Percentiles rank a stretch among this genome's conserved stretches.
Conservation (phyloP, 1,140 invertebrate species). For the Notospermus geniculatus region DNA sequence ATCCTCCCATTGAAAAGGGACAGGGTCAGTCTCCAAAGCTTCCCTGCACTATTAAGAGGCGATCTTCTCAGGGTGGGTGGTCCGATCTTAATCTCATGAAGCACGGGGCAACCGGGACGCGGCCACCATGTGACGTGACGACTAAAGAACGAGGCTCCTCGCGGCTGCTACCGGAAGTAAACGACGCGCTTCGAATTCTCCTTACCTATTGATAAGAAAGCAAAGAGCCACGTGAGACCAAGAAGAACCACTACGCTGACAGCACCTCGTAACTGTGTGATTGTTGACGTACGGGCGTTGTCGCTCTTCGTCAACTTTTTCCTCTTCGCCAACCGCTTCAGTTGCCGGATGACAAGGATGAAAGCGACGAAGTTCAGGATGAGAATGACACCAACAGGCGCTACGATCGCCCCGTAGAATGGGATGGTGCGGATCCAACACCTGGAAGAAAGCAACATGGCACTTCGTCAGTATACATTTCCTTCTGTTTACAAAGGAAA, state of each 20-base stretch:
- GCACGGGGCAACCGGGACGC: too few relatives aligned
- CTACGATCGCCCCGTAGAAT: slow-evolving; percentile 56
- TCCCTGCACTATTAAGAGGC: too few relatives aligned
- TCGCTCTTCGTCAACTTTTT: slow-evolving; percentile 38
- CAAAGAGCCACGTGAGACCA: slow-evolving; percentile 61
- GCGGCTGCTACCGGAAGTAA: too few relatives aligned
- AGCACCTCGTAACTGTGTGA: slow-evolving; percentile 56
- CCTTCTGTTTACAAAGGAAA: too few relatives aligned
- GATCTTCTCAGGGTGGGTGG: too few relatives aligned
- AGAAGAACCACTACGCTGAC: slow-evolving; percentile 59
- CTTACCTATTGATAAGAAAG: slow-evolving; percentile 56
- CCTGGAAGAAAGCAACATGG: slow-evolving; percentile 37
- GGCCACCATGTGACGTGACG: too few relatives aligned
- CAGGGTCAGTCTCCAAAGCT: too few relatives aligned
- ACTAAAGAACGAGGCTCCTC: too few relatives aligned
- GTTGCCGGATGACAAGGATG: slow-evolving; percentile 52
- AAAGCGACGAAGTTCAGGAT: slow-evolving; percentile 58
- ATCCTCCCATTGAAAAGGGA: too few relatives aligned
- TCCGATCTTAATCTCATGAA: too few relatives aligned
- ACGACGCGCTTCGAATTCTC: too few relatives aligned
- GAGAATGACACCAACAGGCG: slow-evolving; percentile 57
- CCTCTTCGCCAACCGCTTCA: slow-evolving; percentile 23
- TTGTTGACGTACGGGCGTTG: slow-evolving; percentile 21
- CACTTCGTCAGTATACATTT: too few relatives aligned
- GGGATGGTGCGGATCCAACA: slow-evolving; percentile 50